Conservation (phyloP, 64 coral and sea anemone genomes). For the Exaiptasia diaphana region DNA sequence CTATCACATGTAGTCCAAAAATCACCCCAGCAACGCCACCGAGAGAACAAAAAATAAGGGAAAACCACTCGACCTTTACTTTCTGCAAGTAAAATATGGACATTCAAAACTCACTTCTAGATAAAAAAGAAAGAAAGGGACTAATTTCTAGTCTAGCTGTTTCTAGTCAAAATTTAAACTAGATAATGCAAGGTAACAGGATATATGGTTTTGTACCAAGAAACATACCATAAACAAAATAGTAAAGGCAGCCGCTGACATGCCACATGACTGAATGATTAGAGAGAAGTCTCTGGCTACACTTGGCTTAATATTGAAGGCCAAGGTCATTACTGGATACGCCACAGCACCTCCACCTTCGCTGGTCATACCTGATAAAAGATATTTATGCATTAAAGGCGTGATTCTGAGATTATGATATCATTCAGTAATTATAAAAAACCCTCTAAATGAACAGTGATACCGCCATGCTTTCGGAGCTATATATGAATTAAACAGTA, state of each 20-base stretch:
- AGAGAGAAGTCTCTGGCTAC: slow-evolving; percentile 80
- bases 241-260: slow-evolving; percentile 76
- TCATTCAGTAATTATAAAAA: too few relatives aligned
- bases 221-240: slow-evolving; percentile 70
- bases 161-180: too few relatives aligned
- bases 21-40: slow-evolving; percentile 59
- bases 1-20: slow-evolving; percentile 67
- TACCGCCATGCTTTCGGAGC: too few relatives aligned
- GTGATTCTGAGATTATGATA: too few relatives aligned
- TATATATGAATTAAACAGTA: too few relatives aligned
- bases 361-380: slow-evolving; percentile 82
- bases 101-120: too few relatives aligned
- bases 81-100: background rate
- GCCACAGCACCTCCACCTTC: slow-evolving; percentile 78
- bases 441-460: too few relatives aligned
- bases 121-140: too few relatives aligned
- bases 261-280: slow-evolving; percentile 81
- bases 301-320: slow-evolving; percentile 51
- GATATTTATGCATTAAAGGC: too few relatives aligned
- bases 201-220: too few relatives aligned
- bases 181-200: too few relatives aligned
- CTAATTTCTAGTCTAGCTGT: too few relatives aligned
- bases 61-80: slow-evolving; percentile 62
- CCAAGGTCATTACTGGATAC: slow-evolving; percentile 79
- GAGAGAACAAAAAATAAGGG: slow-evolving; percentile 68